Evolutionary conservation across 2,113 vertebrate genomes (phyloP).

Genomic region (Chaenocephalus aceratus): DNA sequence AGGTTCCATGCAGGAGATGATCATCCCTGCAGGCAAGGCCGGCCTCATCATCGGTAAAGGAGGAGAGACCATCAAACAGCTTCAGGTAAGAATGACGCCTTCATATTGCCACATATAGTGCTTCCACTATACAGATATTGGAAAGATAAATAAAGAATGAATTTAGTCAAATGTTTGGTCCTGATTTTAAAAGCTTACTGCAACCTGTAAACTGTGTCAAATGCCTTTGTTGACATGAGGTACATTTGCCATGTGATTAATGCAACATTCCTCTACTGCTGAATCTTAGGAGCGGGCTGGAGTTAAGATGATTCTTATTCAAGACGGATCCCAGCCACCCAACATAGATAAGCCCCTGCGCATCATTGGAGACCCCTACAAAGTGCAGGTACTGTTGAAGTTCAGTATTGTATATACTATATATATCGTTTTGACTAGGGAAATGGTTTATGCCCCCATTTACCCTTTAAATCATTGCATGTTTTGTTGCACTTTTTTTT

Average conservation of each 20-base stretch:
- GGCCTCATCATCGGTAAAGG: conserved; percentile 94
- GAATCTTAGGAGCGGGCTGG: conserved; percentile 90
- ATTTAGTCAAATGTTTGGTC: not conserved
- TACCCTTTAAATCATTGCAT: not conserved
- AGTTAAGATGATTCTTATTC: conserved; percentile 96
- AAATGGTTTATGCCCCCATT: not conserved
- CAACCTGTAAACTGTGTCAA: not conserved
- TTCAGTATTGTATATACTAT: accelerated
- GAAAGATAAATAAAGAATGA: not conserved
- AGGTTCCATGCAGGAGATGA: conserved; percentile 93
- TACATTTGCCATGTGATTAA: conserved; percentile 6
- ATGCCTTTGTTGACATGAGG: not conserved
- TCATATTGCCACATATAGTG: not conserved
- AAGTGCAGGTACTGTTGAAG: conserved; percentile 88
- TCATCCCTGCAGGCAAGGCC: conserved; percentile 93
- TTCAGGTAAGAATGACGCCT: conserved; percentile 84
- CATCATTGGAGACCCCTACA: conserved; percentile 94
- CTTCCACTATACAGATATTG: not conserved
- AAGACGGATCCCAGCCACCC: conserved; percentile 92
- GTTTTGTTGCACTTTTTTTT: not conserved
- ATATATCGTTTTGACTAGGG: not conserved
- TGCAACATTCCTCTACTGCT: not conserved
- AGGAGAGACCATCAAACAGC: conserved; percentile 95
- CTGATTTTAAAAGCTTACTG: not conserved
- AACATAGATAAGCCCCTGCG: conserved; percentile 93